phyloP scores from a whole-genome alignment of 2,888 invertebrate species.

The Zaprionus obscuricornis region DNA sequence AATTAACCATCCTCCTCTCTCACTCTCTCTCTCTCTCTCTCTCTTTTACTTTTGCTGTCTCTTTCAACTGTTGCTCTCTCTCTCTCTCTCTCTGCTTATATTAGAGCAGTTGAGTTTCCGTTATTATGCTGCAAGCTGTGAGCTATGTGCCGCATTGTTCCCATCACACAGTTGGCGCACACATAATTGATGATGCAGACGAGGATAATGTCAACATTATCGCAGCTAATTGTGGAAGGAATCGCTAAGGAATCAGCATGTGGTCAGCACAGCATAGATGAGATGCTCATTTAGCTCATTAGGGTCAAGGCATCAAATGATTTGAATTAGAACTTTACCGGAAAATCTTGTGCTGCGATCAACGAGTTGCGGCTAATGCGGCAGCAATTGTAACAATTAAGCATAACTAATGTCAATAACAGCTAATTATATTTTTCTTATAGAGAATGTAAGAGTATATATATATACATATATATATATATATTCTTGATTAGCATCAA shows the following conservation, averaged over 20 bases:
- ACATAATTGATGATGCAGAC: constrained; percentile 52
- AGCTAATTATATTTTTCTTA: too few species aligned
- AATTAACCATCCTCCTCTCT: neutral
- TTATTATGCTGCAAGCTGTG: constrained; percentile 12
- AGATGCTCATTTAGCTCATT: too few species aligned
- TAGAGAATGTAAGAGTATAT: too few species aligned
- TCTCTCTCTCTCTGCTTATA: constrained; percentile 2
- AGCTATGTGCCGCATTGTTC: constrained; percentile 51
- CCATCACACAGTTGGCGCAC: constrained; percentile 9
- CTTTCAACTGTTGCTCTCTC: neutral
- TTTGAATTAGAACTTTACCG: too few species aligned
- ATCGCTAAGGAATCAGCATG: neutral
- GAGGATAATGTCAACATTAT: constrained; percentile 51
- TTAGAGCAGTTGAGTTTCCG: too few species aligned
- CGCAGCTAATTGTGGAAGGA: constrained; percentile 45
- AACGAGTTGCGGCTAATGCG: too few species aligned
- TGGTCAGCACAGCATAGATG: constrained; percentile 1
- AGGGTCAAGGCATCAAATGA: constrained; percentile 11
- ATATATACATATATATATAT: too few species aligned
- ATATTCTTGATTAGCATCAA: too few species aligned
- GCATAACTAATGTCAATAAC: too few species aligned
- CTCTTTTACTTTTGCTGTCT: neutral
- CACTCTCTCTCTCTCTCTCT: neutral
- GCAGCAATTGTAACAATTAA: too few species aligned
- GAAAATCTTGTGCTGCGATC: too few species aligned